Conservation (phyloP, 2,113 vertebrate species). For the Oxygymnocypris stewartii region DNA sequence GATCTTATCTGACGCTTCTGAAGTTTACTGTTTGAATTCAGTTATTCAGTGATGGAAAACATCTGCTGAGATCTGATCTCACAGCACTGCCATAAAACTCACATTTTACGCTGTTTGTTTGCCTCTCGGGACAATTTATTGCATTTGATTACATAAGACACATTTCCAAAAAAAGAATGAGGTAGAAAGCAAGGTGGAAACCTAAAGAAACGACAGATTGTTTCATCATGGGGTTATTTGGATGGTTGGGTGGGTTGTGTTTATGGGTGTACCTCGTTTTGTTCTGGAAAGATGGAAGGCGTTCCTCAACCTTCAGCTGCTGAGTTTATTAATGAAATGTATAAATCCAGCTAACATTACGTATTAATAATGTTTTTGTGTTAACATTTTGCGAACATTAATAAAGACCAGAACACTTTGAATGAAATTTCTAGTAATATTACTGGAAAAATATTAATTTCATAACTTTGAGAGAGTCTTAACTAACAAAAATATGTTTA, state of each 20-base stretch:
- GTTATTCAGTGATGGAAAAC: background rate
- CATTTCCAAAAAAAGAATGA: background rate
- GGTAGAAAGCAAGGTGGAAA: background rate
- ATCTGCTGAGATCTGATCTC: constrained; percentile 13
- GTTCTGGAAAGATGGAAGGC: constrained; percentile 1
- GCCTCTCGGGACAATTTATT: background rate
- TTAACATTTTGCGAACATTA: too few species aligned
- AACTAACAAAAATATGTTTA: too few species aligned
- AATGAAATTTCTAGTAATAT: too few species aligned
- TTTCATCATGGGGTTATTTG: background rate
- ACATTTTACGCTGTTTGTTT: background rate
- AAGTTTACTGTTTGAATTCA: constrained; percentile 6
- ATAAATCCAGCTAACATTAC: background rate
- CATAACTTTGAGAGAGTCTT: too few species aligned
- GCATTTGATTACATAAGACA: background rate
- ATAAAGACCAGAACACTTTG: too few species aligned
- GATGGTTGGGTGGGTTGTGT: background rate
- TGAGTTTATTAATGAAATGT: background rate
- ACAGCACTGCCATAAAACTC: background rate
- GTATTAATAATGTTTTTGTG: too few species aligned
- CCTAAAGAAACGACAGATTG: background rate
- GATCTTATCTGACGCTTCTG: constrained; percentile 10
- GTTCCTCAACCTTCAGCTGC: background rate
- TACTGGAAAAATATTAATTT: too few species aligned
- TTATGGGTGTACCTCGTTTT: constrained; percentile 12